phyloP scores from a whole-genome alignment of 2,113 vertebrate species.

The Pterocles orientalis region DNA sequence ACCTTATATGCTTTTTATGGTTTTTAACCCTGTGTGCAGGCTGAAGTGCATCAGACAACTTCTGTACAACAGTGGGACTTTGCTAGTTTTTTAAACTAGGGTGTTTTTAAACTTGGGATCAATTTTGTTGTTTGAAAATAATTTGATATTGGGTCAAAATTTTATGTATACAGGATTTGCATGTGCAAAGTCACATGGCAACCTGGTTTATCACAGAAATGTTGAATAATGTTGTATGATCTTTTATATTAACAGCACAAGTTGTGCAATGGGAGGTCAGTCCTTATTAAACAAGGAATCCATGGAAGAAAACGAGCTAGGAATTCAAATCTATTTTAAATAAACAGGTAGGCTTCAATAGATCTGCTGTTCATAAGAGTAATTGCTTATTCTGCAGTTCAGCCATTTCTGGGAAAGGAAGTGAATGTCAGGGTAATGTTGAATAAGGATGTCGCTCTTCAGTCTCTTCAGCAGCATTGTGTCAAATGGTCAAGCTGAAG shows the following conservation, averaged over 20 bases:
- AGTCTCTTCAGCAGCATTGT: neutral
- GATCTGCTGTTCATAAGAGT: neutral
- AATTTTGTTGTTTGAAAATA: neutral
- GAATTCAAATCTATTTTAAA: neutral
- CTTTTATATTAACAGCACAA: neutral
- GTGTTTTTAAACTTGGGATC: neutral
- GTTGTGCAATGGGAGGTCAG: neutral
- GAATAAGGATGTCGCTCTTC: neutral
- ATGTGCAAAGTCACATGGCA: neutral
- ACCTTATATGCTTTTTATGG: neutral
- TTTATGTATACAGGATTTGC: neutral
- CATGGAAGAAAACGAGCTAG: neutral
- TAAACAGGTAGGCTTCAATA: neutral
- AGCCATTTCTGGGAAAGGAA: neutral
- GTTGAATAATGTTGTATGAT: neutral
- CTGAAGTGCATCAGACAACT: neutral
- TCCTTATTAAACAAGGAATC: neutral
- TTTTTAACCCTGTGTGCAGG: neutral
- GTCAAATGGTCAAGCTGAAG: neutral
- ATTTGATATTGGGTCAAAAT: neutral
- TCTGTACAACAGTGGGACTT: neutral
- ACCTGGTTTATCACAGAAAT: neutral
- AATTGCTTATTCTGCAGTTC: neutral
- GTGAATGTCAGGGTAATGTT: rapidly evolving
- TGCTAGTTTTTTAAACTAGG: neutral